These are phyloP conservation scores for Pandemis cinnamomeana DNA, from an alignment of 2,888 invertebrate genomes.

Conservation along the genomic window DNA sequence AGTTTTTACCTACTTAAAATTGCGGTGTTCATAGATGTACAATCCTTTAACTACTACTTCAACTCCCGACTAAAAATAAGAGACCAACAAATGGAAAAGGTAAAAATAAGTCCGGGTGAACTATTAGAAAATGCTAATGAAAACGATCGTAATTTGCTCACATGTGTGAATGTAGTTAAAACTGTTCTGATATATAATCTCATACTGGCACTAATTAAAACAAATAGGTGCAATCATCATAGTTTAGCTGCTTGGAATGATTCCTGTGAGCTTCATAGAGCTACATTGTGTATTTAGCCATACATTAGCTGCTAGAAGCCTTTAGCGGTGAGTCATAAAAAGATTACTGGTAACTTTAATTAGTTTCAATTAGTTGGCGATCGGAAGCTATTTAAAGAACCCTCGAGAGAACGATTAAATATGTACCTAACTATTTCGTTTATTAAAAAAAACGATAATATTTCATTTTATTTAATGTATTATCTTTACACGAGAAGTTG, in stretches of 20 bases:
- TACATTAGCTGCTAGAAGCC: constrained; percentile 9
- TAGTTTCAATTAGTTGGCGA: background rate
- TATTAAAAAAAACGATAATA: too few species aligned
- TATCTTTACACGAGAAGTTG: too few species aligned
- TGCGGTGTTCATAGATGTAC: background rate
- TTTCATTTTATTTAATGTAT: too few species aligned
- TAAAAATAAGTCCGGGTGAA: background rate
- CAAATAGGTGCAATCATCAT: constrained; percentile 36
- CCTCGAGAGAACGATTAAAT: background rate
- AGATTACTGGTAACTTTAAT: background rate
- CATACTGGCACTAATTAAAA: constrained; percentile 18
- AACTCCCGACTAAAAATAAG: background rate
- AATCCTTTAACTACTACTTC: background rate
- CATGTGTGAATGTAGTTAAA: constrained; percentile 21
- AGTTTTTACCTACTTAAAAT: background rate
- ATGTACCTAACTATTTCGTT: too few species aligned
- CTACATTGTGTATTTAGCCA: constrained; percentile 17
- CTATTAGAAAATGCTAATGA: constrained; percentile 24
- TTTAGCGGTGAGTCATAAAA: constrained; percentile 19
- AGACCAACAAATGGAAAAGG: background rate
- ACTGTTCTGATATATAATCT: constrained; percentile 18
- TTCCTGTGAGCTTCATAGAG: constrained; percentile 19
- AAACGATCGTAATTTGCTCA: constrained; percentile 24
- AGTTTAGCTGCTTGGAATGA: constrained; percentile 24
- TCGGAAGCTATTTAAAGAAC: background rate